Evolutionary conservation across 1,140 invertebrate genomes (phyloP).

Genomic region (Pseudomyrmex dendroicus): DNA sequence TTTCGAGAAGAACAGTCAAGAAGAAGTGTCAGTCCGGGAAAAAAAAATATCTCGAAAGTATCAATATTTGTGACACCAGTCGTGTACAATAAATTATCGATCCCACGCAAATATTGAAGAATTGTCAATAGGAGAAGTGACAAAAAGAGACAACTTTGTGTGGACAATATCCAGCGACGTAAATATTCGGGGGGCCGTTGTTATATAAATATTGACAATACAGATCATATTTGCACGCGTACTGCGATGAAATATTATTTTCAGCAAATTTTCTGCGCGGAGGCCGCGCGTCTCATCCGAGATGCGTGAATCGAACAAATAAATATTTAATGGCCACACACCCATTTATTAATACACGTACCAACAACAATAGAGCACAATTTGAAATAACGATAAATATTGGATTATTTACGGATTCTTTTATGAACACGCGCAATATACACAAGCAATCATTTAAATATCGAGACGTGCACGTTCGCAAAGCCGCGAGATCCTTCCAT

Average conservation of each 20-base stretch:
- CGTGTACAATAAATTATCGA: not conserved
- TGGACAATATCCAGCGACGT: not conserved
- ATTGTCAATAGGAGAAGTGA: not conserved
- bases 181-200: not conserved
- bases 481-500: constrained; percentile 2
- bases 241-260: not conserved
- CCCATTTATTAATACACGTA: not conserved
- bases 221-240: constrained; percentile 5
- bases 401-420: not conserved
- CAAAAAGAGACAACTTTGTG: too few relatives aligned
- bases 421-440: too few relatives aligned
- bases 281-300: not conserved
- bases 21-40: too few relatives aligned
- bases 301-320: not conserved
- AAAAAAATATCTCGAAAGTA: not conserved
- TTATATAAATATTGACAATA: constrained; percentile 43
- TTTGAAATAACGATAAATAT: not conserved
- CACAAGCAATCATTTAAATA: not conserved
- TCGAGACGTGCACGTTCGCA: not conserved
- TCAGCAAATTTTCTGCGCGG: constrained; percentile 9
- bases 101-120: not conserved
- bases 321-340: constrained; percentile 25
- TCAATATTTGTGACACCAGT: constrained; percentile 7
- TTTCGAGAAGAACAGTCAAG: not conserved
- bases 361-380: not conserved